These are phyloP conservation scores for Lonchura striata DNA, from an alignment of 2,113 vertebrate species.

Conservation along the genomic window DNA sequence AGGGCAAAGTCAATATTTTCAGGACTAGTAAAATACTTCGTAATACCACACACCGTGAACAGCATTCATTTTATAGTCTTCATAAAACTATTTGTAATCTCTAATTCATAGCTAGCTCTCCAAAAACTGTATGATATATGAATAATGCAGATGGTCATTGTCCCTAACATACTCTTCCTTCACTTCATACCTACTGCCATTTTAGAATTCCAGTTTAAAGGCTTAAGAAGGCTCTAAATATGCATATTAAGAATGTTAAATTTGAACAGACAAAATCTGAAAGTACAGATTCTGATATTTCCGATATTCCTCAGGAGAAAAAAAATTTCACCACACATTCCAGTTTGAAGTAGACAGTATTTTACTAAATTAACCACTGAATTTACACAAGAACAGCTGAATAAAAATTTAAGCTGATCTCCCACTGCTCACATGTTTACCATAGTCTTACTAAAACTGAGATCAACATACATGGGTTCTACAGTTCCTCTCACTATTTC, in stretches of 20 bases:
- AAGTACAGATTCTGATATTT: background rate
- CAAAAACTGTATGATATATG: background rate
- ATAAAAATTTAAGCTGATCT: background rate
- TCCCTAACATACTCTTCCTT: background rate
- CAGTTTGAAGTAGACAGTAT: background rate
- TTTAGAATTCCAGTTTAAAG: background rate
- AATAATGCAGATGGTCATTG: background rate
- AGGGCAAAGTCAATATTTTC: background rate
- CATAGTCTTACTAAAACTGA: background rate
- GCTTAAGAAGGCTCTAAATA: background rate
- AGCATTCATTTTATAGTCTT: background rate
- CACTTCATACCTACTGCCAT: background rate
- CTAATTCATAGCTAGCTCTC: background rate
- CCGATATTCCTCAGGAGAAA: background rate
- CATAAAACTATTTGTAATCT: conserved; percentile 20
- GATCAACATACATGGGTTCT: background rate
- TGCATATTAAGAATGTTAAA: background rate
- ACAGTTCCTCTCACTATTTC: background rate
- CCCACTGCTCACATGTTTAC: background rate
- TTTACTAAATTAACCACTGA: background rate
- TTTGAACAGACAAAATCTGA: background rate
- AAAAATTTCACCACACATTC: background rate
- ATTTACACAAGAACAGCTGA: background rate
- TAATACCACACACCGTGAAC: background rate
- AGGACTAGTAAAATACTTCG: background rate